Evolutionary conservation across 2,113 vertebrate species (phyloP), one percentile per base, ranked within the genome.

Genomic region (Rhynchomys soricoides): DNA sequence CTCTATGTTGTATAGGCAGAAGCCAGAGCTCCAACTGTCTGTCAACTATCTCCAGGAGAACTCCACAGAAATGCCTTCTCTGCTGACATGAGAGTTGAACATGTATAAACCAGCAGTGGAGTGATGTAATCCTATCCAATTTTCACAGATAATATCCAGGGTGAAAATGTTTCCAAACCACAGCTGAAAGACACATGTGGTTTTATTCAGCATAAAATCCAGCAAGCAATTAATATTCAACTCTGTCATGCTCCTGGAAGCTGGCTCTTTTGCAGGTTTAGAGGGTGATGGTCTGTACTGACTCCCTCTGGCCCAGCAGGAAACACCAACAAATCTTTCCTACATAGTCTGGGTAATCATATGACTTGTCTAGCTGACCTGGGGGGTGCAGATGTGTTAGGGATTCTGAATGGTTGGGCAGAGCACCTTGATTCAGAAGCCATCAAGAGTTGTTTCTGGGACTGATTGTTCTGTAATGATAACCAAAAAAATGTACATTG

Each of bases 101-200:
- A 78, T 34, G 71, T 66, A 95, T 94, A 89, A 97, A 86, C 70
- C 55, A 93, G 88, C 93, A 94, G 86, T 95, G 96, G 97, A 89
- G 95, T 94, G 94, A 97, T 96, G 90, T 92, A 95, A 97, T 97
- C 94, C 90, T 85, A 96, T 95, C 92, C 96, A 96, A 96, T 97
- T 97, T 97, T 96, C 94, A 97, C 94, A 95, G 97, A 97, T 96
- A 96, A 96, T 94, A 96, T 97, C 96, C 91, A 96, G 96, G 86
- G 74, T 96, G 57, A 93, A 97, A 97, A 96, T 89, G 91, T 95
- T 97, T 96, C 95, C 95, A 97, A 97, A 95, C 93, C 96, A 97
- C 95, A 98, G 97, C 95, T 98, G 95, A 97, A 96, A 96, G 96
- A 95, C 96, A 97, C 95, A 97, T 97, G 94, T 98, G 97, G 94